These are phyloP conservation scores for Nemopilema nomurai DNA, from an alignment of 30 jellyfish, hydroid and myxozoan genomes.

Conservation along the genomic window DNA sequence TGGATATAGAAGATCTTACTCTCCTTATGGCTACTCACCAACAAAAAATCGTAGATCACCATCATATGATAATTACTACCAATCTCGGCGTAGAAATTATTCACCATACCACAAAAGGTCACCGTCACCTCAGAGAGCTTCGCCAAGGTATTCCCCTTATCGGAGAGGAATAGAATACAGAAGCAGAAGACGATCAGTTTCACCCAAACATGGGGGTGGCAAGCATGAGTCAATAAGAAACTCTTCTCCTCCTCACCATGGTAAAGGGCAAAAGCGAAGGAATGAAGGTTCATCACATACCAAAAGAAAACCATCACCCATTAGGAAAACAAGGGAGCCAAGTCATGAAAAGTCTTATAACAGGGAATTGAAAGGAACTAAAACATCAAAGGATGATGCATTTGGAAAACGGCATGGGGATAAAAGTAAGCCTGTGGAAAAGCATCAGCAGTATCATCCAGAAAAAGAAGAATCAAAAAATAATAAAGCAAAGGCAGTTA, in stretches of 20 bases:
- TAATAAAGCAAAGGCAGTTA: slow-evolving; percentile 7
- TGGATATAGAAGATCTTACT: slow-evolving; percentile 44
- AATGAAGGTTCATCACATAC: slow-evolving; percentile 37
- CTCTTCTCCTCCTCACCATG: slow-evolving; percentile 42
- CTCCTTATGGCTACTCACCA: slow-evolving; percentile 61
- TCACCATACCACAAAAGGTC: slow-evolving; percentile 69
- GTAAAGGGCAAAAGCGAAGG: slow-evolving; percentile 47
- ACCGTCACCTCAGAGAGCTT: slow-evolving; percentile 74
- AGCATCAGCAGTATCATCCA: slow-evolving; percentile 5
- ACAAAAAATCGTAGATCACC: slow-evolving; percentile 69
- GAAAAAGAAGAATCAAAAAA: not conserved
- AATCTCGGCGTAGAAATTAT: slow-evolving; percentile 17
- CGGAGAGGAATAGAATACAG: slow-evolving; percentile 52
- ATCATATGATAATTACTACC: slow-evolving; percentile 56
- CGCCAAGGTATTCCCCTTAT: slow-evolving; percentile 93
- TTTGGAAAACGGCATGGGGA: slow-evolving; percentile 1
- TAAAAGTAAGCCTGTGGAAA: slow-evolving; percentile 6
- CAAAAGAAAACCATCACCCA: slow-evolving; percentile 47
- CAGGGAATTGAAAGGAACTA: slow-evolving; percentile 9
- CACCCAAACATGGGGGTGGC: slow-evolving; percentile 65
- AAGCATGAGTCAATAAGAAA: slow-evolving; percentile 37
- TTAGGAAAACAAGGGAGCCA: slow-evolving; percentile 33
- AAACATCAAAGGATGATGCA: slow-evolving; percentile 24
- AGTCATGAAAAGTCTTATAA: slow-evolving; percentile 30
- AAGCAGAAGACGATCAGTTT: slow-evolving; percentile 42